phyloP scores from a whole-genome alignment of 2,888 invertebrate species.

The Epinotia nisella region DNA sequence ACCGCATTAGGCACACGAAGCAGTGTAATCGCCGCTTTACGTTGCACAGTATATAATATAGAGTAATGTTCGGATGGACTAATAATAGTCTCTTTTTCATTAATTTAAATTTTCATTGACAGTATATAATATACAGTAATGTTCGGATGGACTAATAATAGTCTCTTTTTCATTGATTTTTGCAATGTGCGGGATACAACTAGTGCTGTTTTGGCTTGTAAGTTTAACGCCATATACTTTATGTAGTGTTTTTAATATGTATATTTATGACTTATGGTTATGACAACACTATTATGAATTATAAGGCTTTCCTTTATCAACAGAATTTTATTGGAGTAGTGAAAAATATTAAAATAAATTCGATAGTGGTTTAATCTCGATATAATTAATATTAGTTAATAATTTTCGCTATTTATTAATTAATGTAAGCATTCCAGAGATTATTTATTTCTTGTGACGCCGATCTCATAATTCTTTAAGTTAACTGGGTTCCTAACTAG shows the following conservation, averaged over 20 bases:
- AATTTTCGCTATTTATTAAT: background rate
- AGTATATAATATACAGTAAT: background rate
- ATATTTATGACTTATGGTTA: background rate
- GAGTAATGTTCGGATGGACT: background rate
- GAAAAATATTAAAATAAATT: too few species aligned
- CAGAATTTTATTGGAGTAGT: background rate
- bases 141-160: background rate
- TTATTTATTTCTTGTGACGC: conserved; percentile 4
- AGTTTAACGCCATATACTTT: background rate
- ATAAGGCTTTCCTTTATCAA: background rate
- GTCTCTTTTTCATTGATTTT: background rate
- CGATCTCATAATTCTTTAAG: conserved; percentile 28
- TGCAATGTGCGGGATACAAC: background rate
- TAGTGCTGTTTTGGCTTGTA: background rate
- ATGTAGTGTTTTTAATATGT: background rate
- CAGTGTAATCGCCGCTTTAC: background rate
- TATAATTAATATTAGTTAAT: background rate
- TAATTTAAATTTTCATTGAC: too few species aligned
- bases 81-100: background rate
- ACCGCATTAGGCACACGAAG: too few species aligned
- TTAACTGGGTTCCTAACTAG: conserved; percentile 36
- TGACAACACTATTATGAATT: background rate
- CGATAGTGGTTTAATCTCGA: background rate
- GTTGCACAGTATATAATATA: background rate
- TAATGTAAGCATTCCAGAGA: conserved; percentile 15